Evolutionary conservation across 1,140 invertebrate species (phyloP), one percentile per base, ranked within the genome.

Genomic region (Mamestra configurata): DNA sequence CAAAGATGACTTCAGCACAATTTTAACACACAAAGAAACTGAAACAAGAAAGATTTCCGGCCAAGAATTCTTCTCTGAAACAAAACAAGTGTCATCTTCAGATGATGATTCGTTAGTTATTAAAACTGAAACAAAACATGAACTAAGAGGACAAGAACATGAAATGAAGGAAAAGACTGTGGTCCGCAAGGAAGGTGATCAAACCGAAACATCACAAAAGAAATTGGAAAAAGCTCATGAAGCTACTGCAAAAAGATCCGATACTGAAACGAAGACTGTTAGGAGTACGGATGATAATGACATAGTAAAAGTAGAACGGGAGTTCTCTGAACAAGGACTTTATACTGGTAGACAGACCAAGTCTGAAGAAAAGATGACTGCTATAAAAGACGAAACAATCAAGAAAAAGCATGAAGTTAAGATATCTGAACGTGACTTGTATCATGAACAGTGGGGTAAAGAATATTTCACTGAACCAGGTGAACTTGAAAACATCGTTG

Each of bases 381-480:
- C 94, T 15, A 79, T 95, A 1, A 95, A 93, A 89, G 95, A 95
- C 82, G 95, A 95, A 79, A 94, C 90, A 11, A 82, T 95, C 18
- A 94, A 93, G 73, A 95, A 94, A 82, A 95, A 94, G 85, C 88
- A 93, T 71, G 95, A 95, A 88, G 87, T 95, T 3, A 95, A 95
- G 87, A 95, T 95, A 64, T 95, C 95, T 0, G 95, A 95, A 89
- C 86, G 95, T 83, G 95, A 95, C 82, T 79, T 95, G 64, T 95
- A 93, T 10, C 94, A 95, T 84, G 95, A 95, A 72, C 94, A 95
- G 82, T 95, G 95, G 95, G 95, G 95, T 15, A 95, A 95, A 81
- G 95, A 95, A 89, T 95, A 95, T 84, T 95, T 95, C 80, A 92
- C 93, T 46, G 90, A 95, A 87, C 90, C 91, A 61, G 90, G 90